Evolutionary conservation across 2,888 invertebrate species (phyloP).

Genomic region (Uloborus plumipes): DNA sequence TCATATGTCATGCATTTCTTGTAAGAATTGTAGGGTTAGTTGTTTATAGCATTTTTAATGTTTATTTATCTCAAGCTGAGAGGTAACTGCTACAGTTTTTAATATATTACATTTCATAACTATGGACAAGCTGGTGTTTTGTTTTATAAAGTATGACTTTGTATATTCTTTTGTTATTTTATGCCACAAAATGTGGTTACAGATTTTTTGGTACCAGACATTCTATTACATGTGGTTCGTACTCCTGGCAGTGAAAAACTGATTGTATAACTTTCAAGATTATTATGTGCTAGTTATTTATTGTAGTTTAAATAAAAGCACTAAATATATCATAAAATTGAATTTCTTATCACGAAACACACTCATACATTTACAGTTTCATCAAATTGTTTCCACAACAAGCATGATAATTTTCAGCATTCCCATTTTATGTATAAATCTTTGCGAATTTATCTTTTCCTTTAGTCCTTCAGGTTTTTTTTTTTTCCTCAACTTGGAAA

Average conservation of each 20-base stretch:
- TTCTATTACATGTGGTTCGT: constrained; percentile 55
- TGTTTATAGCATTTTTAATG: constrained; percentile 44
- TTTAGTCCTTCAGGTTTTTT: no score
- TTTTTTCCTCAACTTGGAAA: no score
- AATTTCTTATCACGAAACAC: no score
- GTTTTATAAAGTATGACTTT: constrained; percentile 45
- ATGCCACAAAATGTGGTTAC: constrained; percentile 28
- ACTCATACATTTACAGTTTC: no score
- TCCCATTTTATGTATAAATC: no score
- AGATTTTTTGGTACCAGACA: constrained; percentile 48
- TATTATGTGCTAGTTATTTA: constrained; percentile 60
- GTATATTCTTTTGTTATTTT: constrained; percentile 55
- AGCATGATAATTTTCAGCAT: no score
- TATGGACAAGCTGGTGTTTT: constrained; percentile 39
- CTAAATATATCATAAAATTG: constrained; percentile 27
- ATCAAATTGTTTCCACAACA: no score
- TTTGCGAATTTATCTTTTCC: no score
- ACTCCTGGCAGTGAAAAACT: constrained; percentile 47
- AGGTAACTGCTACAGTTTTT: constrained; percentile 49
- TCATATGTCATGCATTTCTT: constrained; percentile 42
- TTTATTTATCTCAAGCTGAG: constrained; percentile 42
- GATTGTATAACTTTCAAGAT: constrained; percentile 61
- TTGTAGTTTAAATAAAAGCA: constrained; percentile 61
- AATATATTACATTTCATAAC: constrained; percentile 39
- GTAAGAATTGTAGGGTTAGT: constrained; percentile 54